Evolutionary conservation across 2,797 vertebrate genomes (phyloP).

Genomic region (Chloroceryle inda): DNA sequence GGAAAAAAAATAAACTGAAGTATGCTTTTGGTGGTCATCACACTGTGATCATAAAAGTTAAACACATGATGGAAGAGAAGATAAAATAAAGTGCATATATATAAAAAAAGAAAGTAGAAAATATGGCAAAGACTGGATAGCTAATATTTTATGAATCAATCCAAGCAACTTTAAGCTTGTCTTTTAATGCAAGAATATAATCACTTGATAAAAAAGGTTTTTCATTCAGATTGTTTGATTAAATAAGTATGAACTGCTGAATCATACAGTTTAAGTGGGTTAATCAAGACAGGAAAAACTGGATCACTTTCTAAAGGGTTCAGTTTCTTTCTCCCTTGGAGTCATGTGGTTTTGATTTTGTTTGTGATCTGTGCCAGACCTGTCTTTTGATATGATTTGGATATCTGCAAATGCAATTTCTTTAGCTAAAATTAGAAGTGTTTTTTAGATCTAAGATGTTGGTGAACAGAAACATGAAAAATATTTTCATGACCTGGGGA

Average conservation of each 20-base stretch:
- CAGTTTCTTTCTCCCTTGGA: neutral
- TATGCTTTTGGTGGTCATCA: neutral
- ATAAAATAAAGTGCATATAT: neutral
- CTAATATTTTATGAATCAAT: neutral
- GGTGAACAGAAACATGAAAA: neutral
- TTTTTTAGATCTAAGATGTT: neutral
- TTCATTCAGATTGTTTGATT: neutral
- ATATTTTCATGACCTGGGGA: neutral
- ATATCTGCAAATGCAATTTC: slow-evolving; percentile 28
- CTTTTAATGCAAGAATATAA: neutral
- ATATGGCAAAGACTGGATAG: neutral
- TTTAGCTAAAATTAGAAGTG: neutral
- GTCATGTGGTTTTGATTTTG: slow-evolving; percentile 51
- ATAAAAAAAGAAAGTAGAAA: neutral
- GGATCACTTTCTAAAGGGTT: neutral
- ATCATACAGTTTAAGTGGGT: neutral
- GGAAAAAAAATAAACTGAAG: slow-evolving; percentile 1
- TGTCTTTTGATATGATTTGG: slow-evolving; percentile 17
- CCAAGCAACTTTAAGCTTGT: neutral
- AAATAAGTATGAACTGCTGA: neutral
- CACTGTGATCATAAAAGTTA: neutral
- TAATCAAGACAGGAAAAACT: neutral
- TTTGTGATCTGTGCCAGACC: slow-evolving; percentile 38
- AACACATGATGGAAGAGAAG: neutral
- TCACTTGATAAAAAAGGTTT: neutral